Evolutionary conservation across 2,113 vertebrate genomes (phyloP), one percentile per base, ranked within the genome.

Genomic region (Reinhardtius hippoglossoides): DNA sequence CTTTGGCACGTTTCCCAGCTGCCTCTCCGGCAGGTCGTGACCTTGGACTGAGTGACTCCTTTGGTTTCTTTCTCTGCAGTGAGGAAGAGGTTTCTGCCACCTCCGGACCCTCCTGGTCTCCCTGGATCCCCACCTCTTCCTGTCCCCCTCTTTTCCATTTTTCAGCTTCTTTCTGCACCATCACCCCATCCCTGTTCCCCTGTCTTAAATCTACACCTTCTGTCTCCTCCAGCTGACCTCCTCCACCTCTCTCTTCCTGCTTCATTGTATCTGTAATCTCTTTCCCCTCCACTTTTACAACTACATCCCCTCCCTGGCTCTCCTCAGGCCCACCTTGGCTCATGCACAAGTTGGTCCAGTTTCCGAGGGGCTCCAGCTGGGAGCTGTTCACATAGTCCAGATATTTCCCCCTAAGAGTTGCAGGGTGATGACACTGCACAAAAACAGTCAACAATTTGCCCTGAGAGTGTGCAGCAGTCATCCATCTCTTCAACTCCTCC

Each of bases 371-470:
- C 48, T 86, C 87, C 74, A 97, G 91, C 88, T 96, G 95, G 2
- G 92, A 92, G 46, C 95, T 95, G 68, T 96, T 96, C 75, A 98
- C 91, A 88, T 96, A 96, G 89, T 97, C 97, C 69, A 98, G 90
- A 89, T 97, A 97, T 77, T 95, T 96, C 67, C 97, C 97, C 37
- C 94, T 91, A 76, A 98, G 91, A 27, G 90, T 50, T 2, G 85
- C 91, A 0, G 97, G 97, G 83, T 95, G 88, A 76, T 84, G 95
- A 85, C 97, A 98, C 89, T 95, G 96, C 80, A 98, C 95, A 72
- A 97, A 96, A 57, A 96, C 96, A 0, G 95, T 96, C 84, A 97
- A 92, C 66, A 97, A 90, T 55, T 95, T 96, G 27, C 97, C 97
- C 77, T 95, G 95, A 9, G 96, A 91, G 56, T 96, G 97, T 66